Conservation (phyloP, 1,140 invertebrate species). For the Aphelinus atriplicis region DNA sequence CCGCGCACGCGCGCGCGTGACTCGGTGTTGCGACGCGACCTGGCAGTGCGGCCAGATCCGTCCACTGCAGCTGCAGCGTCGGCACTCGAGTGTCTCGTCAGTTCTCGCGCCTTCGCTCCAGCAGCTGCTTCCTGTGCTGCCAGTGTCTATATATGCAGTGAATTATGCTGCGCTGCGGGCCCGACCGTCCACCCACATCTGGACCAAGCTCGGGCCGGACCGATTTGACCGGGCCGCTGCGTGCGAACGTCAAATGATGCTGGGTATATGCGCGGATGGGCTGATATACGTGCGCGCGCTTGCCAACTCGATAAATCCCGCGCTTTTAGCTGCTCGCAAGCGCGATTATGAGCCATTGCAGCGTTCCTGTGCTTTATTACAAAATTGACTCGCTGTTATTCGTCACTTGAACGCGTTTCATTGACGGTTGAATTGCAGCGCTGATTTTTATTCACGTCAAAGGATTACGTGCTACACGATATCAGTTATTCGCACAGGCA, state of each 20-base stretch:
- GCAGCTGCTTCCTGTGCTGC: constrained; percentile 8
- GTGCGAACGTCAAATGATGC: constrained; percentile 42
- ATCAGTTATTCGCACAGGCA: too few species aligned
- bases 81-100: too few species aligned
- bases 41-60: constrained; percentile 38
- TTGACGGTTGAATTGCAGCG: background rate
- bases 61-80: too few species aligned
- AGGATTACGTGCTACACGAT: too few species aligned
- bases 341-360: background rate
- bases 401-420: background rate
- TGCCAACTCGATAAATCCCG: background rate
- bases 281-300: constrained; percentile 2
- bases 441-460: too few species aligned
- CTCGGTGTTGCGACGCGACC: constrained; percentile 52
- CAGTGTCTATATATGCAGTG: constrained; percentile 59
- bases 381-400: constrained; percentile 3
- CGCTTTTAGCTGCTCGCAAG: background rate
- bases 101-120: constrained; percentile 15
- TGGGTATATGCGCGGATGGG: background rate
- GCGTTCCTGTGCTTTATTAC: background rate
- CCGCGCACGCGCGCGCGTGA: constrained; percentile 25
- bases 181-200: constrained; percentile 1
- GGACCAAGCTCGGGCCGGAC: background rate
- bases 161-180: constrained; percentile 43
- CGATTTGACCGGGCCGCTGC: constrained; percentile 42